These are phyloP conservation scores for Actenoides hombroni DNA, from an alignment of 2,113 vertebrate genomes.

Conservation along the genomic window DNA sequence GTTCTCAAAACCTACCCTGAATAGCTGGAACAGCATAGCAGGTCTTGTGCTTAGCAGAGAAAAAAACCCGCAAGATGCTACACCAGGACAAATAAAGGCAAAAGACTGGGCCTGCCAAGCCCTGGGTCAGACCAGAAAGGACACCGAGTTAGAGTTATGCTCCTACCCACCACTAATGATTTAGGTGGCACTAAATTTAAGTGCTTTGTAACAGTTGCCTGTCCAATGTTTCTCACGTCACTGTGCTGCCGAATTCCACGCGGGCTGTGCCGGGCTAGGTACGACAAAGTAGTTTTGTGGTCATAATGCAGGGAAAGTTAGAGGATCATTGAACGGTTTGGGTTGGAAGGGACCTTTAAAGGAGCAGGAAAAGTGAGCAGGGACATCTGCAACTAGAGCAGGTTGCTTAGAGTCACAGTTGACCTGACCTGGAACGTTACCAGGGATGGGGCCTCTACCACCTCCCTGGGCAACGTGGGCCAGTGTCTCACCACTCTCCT, in stretches of 20 bases:
- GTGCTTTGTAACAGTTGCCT: fast-evolving
- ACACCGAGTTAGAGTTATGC: fast-evolving
- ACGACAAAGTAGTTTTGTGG: fast-evolving
- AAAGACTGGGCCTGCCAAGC: fast-evolving
- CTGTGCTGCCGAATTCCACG: not conserved
- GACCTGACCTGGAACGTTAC: not conserved
- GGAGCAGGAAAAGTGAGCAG: not conserved
- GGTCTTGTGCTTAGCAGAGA: too few relatives aligned
- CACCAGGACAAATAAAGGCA: not conserved
- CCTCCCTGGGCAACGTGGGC: not conserved
- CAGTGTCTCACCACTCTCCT: not conserved
- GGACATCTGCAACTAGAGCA: not conserved
- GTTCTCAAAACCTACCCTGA: not conserved
- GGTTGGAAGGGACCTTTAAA: not conserved
- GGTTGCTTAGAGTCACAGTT: not conserved
- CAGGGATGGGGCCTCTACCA: not conserved
- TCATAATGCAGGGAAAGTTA: fast-evolving
- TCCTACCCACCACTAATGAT: fast-evolving
- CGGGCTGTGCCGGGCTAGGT: fast-evolving
- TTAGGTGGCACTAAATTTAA: fast-evolving
- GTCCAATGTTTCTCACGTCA: fast-evolving
- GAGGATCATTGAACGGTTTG: not conserved
- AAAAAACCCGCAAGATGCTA: not conserved
- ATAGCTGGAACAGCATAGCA: too few relatives aligned
- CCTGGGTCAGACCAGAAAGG: fast-evolving